Evolutionary conservation across 1,140 invertebrate species (phyloP), one percentile per base, ranked within the genome.

Genomic region (Drosophila orena): DNA sequence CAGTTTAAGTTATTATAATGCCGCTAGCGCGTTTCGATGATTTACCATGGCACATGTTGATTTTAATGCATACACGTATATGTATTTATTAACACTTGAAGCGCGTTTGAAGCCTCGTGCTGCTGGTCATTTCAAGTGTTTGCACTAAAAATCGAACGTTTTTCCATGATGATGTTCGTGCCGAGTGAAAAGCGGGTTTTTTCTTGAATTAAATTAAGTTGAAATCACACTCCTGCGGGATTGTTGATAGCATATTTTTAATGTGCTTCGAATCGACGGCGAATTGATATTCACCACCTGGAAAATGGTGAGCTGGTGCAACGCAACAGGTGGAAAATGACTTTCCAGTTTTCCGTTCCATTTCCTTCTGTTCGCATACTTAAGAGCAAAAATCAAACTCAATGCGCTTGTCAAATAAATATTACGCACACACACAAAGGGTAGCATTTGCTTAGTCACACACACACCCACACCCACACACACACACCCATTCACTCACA

Each of bases 371-470:
- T 70, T 57, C 43, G 50, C 68, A 70, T 70, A 70, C 68, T 71
- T 49, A 74, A 56, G 59, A 43, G 58, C 58, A 54, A 40, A 75
- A 75, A 75, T 75, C 71, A 75, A 71, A 71, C 65, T 57, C 68
- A 71, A 71, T 71, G 68, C 68, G 64, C 68, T 71, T 71, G 68
- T 71, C 68, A 70, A 71, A 71, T 71, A 71, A 71, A 71, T 71
- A 75, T 75, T 52, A 64, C 50, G 34, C 65, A 73, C 50, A 42
- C 64, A 60, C 24, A 59, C 49, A 72, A 22, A 12, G 12, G 15
- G 17, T 11, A 24, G 17, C 46, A 59, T 42, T 60, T 46, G 35
- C 68, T 55, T 37, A 72, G 37, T 47, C 64, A 56, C 52, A 69
- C 37, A 46, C 40, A 53, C 11, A 24, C 53, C 38, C 34, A 40